Base-by-base conservation (phyloP, 2,888 invertebrate genomes). In the Dendrolimus houi region DNA sequence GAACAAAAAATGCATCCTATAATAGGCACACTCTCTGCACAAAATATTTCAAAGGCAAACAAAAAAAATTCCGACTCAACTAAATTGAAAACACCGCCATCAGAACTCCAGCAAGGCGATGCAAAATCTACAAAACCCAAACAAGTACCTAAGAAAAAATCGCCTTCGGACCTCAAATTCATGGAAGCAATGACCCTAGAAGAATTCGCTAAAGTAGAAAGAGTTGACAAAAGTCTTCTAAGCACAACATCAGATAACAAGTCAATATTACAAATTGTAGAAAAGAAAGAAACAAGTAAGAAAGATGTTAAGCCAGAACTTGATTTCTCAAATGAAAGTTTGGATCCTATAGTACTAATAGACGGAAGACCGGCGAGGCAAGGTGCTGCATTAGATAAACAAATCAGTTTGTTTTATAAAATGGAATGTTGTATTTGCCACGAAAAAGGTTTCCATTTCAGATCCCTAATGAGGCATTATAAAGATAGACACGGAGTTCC, bases 341-440 rank as follows among this genome's bases (percentile, higher is more conserved):
- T 88, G 9, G 89, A 90, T 60, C 76, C 83, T 1, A 61, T 83
- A 59, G 87, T 90, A 9, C 60, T 90, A 41, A 65, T 84, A 60
- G 87, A 89, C 41, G 90, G 90, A 1, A 77, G 79, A 59, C 89
- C 90, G 7, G 89, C 87, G 1, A 85, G 83, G 59, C 83, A 85
- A 62, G 90, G 90, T 1, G 66, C 79, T 0, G 88, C 81, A 9
- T 67, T 90, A 55, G 90, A 90, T 62, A 83, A 75, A 66, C 90
- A 90, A 66, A 88, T 90, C 66, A 85, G 86, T 1, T 67, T 89
- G 7, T 90, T 90, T 65, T 90, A 90, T 65, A 86, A 87, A 71
- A 90, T 90, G 90, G 89, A 90, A 72, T 90, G 90, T 63, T 85
- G 85, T 60, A 89, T 90, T 64, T 90, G 90, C 62, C 89, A 88